These are phyloP conservation scores for Euphonia xanthogaster DNA, from an alignment of 2,797 vertebrate genomes.

Conservation along the genomic window DNA sequence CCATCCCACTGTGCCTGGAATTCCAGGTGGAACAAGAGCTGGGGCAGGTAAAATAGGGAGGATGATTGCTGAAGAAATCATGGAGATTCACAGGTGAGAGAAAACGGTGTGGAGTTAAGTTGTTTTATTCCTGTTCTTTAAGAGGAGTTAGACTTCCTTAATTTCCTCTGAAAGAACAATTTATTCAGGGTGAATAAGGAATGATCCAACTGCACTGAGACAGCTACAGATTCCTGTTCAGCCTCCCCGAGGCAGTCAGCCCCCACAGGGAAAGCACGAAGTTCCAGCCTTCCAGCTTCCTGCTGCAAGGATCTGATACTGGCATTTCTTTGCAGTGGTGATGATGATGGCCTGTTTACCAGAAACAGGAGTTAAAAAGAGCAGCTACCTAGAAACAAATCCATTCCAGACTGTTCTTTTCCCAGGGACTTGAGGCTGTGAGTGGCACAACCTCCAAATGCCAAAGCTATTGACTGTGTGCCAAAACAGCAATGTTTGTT, in stretches of 20 bases:
- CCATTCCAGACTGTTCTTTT: background rate
- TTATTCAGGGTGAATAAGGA: background rate
- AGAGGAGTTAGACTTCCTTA: background rate
- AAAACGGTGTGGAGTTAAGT: background rate
- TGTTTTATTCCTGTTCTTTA: background rate
- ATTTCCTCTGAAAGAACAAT: background rate
- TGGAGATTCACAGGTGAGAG: conserved; percentile 96
- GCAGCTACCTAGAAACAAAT: background rate
- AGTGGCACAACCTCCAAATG: background rate
- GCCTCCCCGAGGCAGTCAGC: background rate
- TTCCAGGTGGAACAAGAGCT: conserved; percentile 94
- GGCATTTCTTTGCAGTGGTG: background rate
- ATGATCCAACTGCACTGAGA: background rate
- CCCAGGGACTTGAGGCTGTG: background rate
- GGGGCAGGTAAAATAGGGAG: conserved; percentile 98
- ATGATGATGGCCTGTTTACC: background rate
- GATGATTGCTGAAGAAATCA: conserved; percentile 98
- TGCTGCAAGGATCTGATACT: background rate
- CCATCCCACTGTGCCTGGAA: conserved; percentile 92
- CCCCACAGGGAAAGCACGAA: background rate
- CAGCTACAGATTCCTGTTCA: background rate
- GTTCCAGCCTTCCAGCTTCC: background rate
- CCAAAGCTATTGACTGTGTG: background rate
- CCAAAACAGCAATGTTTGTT: background rate
- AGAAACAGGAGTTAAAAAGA: background rate